phyloP scores from a whole-genome alignment of 2,797 vertebrate genomes.

The Pelodytes ibericus region DNA sequence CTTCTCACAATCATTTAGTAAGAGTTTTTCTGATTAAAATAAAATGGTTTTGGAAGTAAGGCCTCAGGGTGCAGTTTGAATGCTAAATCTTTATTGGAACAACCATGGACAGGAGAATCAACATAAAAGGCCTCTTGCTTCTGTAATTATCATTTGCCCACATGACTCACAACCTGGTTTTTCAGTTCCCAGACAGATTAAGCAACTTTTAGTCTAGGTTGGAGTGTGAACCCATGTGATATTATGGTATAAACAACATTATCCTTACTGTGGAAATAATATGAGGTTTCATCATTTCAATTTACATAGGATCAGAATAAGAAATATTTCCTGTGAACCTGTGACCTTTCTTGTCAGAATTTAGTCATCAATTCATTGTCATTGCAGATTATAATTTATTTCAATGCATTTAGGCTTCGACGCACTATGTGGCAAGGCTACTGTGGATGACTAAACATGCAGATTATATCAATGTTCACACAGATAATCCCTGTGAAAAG shows the following conservation, averaged over 20 bases:
- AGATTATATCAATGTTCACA: not conserved
- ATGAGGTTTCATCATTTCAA: not conserved
- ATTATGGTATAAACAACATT: constrained; percentile 13
- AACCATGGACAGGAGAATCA: not conserved
- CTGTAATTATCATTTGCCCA: not conserved
- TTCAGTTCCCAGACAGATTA: constrained; percentile 13
- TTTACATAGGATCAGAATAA: not conserved
- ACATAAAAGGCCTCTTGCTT: constrained; percentile 1
- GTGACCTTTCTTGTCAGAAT: not conserved
- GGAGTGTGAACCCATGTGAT: not conserved
- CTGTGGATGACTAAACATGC: not conserved
- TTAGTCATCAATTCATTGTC: not conserved
- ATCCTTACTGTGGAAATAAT: not conserved
- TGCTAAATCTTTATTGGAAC: not conserved
- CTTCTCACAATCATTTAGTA: too few relatives aligned
- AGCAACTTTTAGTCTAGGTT: not conserved
- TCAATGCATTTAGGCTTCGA: not conserved
- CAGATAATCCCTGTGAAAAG: not conserved
- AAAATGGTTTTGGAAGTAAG: too few relatives aligned
- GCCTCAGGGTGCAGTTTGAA: too few relatives aligned
- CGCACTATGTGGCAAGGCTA: not conserved
- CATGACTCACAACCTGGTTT: not conserved
- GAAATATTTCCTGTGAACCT: not conserved
- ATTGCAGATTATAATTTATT: not conserved
- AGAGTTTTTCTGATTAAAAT: too few relatives aligned